Base-by-base conservation (phyloP, 2,888 invertebrate genomes). In the Limnephilus lunatus region DNA sequence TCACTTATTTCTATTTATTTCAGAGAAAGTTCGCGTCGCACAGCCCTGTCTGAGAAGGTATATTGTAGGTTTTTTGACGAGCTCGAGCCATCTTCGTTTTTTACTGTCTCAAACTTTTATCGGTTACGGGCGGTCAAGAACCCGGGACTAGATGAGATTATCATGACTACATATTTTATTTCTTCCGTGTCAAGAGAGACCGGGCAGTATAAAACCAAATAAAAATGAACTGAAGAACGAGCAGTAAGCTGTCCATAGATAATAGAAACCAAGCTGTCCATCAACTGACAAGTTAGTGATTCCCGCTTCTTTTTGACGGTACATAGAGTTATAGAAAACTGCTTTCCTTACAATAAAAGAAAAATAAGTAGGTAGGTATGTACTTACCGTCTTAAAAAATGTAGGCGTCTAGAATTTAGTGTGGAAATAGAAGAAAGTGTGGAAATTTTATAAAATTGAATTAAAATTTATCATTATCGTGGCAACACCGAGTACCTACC, bases 71-170 rank as follows among this genome's bases (percentile, higher is more conserved):
- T 82, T 90, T 89, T 90, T 39, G 31, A 48, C 82, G 81, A 90
- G 82, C 30, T 81, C 81, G 81, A 89, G 81, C 44, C 91, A 91
- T 91, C 88, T 91, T 91, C 86, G 91, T 92, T 92, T 92, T 92
- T 92, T 91, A 91, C 88, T 90, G 90, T 92, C 91, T 92, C 91
- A 91, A 92, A 92, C 91, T 88, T 92, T 92, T 92, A 92, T 92
- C 91, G 92, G 92, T 92, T 92, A 92, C 90, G 91, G 90, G 92
- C 92, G 92, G 92, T 92, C 92, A 92, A 92, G 92, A 92, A 92
- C 92, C 92, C 91, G 91, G 19, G 92, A 92, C 92, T 92, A 92
- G 92, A 87, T 91, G 88, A 91, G 92, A 92, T 92, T 92, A 92
- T 89, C 90, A 91, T 91, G 92, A 88, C 91, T 86, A 25, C 90